These are phyloP conservation scores for Drosophila kambysellisi DNA, from an alignment of 2,888 invertebrate genomes.

Conservation along the genomic window DNA sequence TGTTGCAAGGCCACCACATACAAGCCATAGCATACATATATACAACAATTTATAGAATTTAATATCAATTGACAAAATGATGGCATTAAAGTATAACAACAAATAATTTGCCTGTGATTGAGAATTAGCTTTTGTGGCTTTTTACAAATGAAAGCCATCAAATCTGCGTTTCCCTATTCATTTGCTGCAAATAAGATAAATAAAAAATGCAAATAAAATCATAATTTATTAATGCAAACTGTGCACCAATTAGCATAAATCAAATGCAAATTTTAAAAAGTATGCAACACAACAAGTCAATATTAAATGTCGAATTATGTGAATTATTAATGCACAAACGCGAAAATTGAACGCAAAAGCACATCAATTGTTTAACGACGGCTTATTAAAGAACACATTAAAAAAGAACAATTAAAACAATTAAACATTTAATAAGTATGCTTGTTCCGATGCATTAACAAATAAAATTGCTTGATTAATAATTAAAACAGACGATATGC, in stretches of 20 bases:
- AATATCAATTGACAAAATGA: background rate
- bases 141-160: background rate
- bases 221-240: background rate
- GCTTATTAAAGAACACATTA: background rate
- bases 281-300: background rate
- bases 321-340: conserved; percentile 7
- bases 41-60: background rate
- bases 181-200: background rate
- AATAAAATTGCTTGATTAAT: background rate
- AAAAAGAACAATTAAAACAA: background rate
- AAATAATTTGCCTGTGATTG: background rate
- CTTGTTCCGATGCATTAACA: background rate
- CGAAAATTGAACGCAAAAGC: background rate
- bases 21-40: background rate
- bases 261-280: background rate
- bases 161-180: background rate
- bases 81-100: background rate
- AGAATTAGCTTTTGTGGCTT: background rate
- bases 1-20: background rate
- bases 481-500: background rate
- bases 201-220: background rate
- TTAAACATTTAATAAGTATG: background rate
- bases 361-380: background rate
- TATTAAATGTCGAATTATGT: background rate
- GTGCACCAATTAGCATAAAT: background rate